Base-by-base conservation (phyloP, 2,113 vertebrate genomes). In the Propithecus coquereli region DNA sequence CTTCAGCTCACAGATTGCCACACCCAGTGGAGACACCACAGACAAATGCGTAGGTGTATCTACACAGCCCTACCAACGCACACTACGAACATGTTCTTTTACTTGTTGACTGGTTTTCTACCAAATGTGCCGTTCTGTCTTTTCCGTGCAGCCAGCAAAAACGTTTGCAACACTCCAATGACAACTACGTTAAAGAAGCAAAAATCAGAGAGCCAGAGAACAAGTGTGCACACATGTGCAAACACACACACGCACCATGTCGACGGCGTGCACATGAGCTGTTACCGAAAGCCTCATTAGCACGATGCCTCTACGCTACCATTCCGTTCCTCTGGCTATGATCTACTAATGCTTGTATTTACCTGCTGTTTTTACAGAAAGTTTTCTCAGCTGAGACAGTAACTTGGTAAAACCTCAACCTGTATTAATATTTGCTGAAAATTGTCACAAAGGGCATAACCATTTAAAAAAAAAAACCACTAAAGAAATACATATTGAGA, bases 21-120 rank as follows among this genome's bases (percentile, higher is more conserved):
- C 73, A 86, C 8, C 45, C 12, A 57, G 80, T 92, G 95, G 94
- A 86, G 66, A 91, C 85, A 93, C 93, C 96, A 84, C 83, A 94
- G 96, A 97, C n/a, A 82, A 94, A 66, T 59, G 85, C 96, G 94
- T 94, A 94, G 97, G 92, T 83, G 97, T 80, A 97, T 95, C 79
- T 95, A 82, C 94, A 89, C 65, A 97, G 80, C 63, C 81, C 92
- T 92, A 87, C 93, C 94, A 92, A 92, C 79, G 77, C 90, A 93
- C 93, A 66, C 70, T 89, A 80, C 70, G 89, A 63, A 92, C 2
- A 2, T 84, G 85, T 85, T 96, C 76, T 96, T 97, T 2, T 95
- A 68, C 94, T 76, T 97, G 63, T 74, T 0, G 27, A 94, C 97
- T 97, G 87, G 94, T 84, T 97, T 94, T 92, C 94, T 90, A 86